Conservation (phyloP, 2,113 vertebrate species). For the Erythrocercus mccallii region DNA sequence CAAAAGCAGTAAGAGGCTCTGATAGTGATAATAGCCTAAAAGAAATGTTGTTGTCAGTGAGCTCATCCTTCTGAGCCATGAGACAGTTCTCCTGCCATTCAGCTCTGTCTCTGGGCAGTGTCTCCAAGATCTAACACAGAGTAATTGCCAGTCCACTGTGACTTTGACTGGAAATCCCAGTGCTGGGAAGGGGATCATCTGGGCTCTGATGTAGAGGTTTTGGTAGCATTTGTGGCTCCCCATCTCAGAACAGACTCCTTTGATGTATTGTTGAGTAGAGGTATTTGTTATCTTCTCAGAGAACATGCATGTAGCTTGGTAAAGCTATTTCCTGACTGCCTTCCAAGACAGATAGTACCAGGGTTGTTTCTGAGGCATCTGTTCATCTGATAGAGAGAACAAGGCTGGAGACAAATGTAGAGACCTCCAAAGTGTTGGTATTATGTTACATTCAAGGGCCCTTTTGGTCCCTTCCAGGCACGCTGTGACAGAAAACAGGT, state of each 20-base stretch:
- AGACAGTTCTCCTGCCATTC: background rate
- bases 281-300: conserved; percentile 35
- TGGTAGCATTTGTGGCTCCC: background rate
- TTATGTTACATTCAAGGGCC: background rate
- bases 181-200: background rate
- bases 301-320: background rate
- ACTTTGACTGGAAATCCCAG: background rate
- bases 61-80: background rate
- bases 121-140: background rate
- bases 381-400: conserved; percentile 23
- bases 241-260: background rate
- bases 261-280: conserved; percentile 34
- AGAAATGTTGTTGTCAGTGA: background rate
- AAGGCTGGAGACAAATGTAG: conserved; percentile 15
- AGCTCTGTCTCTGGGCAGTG: background rate
- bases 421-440: background rate
- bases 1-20: background rate
- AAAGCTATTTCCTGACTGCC: conserved; percentile 32
- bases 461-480: background rate
- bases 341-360: background rate
- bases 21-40: background rate
- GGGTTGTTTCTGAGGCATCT: background rate
- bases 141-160: background rate
- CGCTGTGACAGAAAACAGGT: background rate
- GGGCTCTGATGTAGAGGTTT: conserved; percentile 7